Base-by-base conservation (phyloP, 1,140 invertebrate genomes). In the Atta colombica region DNA sequence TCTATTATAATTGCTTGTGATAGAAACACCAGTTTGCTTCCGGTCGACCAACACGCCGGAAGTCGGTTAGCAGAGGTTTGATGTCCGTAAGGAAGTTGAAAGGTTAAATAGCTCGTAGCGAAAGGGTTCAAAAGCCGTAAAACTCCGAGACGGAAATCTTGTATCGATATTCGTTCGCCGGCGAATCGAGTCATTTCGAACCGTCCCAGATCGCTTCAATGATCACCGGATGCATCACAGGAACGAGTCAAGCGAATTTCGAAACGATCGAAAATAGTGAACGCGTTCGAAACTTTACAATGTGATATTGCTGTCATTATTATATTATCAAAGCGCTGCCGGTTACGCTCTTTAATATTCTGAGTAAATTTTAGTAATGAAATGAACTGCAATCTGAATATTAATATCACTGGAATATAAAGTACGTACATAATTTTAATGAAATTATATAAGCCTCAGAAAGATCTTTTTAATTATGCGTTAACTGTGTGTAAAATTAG, bases 31-130 rank as follows among this genome's bases (percentile, higher is more conserved):
- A 49, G 55, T 84, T 74, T n/a, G n/a, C 69, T 82, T 82, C 80
- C 80, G 80, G 21, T 61, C 53, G 55, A 25, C 8, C 80, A 68
- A 74, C 80, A 63, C 80, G 39, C 58, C 80, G 45, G 80, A 84
- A 75, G 80, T 84, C 80, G 69, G 55, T 75, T 84, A 84, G 80
- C 80, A 75, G 80, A 84, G 80, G 69, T 84, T 84, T 84, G 75
- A 84, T 45, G 80, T 84, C 69, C 80, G 69, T 84, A 39, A 84
- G 75, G 80, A 75, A 68, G 69, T 84, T 75, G 80, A 84, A 84
- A 75, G 80, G 80, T 84, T 84, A 84, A 84, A 84, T 63, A 84
- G 80, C 69, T 84, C 69, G 80, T 84, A 75, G 69, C 69, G 39
- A 84, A 84, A 84, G 80, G 39, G 80, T 84, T 84, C 58, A 69